Conservation (phyloP, 2,113 vertebrate species). For the Clupea harengus region DNA sequence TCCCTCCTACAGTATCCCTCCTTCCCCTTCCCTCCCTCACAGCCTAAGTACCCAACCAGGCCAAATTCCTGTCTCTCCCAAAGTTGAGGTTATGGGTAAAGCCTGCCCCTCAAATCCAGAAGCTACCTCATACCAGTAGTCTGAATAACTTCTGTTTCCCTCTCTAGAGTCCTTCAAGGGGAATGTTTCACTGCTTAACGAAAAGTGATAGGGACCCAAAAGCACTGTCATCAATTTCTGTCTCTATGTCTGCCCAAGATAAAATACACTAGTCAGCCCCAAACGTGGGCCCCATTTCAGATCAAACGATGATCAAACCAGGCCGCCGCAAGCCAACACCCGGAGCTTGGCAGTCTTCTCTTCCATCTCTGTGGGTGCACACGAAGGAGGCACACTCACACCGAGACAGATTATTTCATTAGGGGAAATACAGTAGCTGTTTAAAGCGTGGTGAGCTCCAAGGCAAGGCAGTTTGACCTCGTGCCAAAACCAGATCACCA, state of each 20-base stretch:
- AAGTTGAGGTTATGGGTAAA: constrained; percentile 11
- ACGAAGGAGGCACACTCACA: not conserved
- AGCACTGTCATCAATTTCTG: not conserved
- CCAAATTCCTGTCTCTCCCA: constrained; percentile 38
- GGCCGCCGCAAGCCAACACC: not conserved
- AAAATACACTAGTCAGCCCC: not conserved
- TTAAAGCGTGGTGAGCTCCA: constrained; percentile 9
- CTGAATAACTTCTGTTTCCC: not conserved
- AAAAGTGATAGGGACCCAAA: not conserved
- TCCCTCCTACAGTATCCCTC: not conserved
- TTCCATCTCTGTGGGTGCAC: not conserved
- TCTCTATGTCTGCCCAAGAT: not conserved
- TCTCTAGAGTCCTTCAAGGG: not conserved
- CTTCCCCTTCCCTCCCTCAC: constrained; percentile 23
- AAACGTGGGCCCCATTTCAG: not conserved
- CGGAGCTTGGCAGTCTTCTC: not conserved
- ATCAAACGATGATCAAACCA: not conserved
- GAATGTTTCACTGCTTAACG: not conserved
- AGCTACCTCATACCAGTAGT: not conserved
- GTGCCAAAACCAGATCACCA: constrained; percentile 17
- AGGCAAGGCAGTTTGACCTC: constrained; percentile 18
- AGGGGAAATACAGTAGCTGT: constrained; percentile 22
- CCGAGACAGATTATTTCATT: constrained; percentile 22
- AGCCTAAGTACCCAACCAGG: constrained; percentile 35
- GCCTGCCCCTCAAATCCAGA: not conserved